A percentile compares a stretch with the other conserved stretches of the same genome.
phyloP scores from a whole-genome alignment of 2,888 invertebrate species.

The Asteroscopus sphinx region DNA sequence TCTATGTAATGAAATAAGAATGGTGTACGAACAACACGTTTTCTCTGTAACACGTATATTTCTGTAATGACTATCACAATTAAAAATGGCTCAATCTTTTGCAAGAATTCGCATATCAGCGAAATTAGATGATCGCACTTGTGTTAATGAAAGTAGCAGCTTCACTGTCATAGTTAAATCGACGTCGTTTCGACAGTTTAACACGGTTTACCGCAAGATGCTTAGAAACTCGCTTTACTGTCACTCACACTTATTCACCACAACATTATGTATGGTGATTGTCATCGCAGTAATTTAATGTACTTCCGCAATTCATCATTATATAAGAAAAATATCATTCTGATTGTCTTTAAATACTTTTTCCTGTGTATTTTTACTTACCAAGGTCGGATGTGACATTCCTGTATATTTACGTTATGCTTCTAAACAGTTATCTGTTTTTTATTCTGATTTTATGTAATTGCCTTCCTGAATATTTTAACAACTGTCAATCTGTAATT shows the following conservation, averaged over 20 bases:
- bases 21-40: background rate
- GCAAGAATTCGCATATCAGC: constrained; percentile 31
- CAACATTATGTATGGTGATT: constrained; percentile 34
- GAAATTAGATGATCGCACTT: constrained; percentile 24
- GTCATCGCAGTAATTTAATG: constrained; percentile 28
- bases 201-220: constrained; percentile 49
- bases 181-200: constrained; percentile 57
- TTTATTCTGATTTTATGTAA: too few relatives aligned
- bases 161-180: constrained; percentile 50
- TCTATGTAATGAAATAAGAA: background rate
- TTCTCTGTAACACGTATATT: constrained; percentile 4
- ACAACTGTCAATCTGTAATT: too few relatives aligned
- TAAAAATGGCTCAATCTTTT: constrained; percentile 16
- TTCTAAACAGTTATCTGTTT: too few relatives aligned
- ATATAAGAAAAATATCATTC: constrained; percentile 17
- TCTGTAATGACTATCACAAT: constrained; percentile 26
- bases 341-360: background rate
- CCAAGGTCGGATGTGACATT: background rate
- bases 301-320: constrained; percentile 26
- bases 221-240: constrained; percentile 49
- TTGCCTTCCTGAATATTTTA: too few relatives aligned
- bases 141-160: constrained; percentile 42
- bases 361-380: background rate
- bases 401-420: too few relatives aligned
- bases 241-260: constrained; percentile 35